Percentiles rank a stretch among this genome's conserved stretches.
Evolutionary conservation across 2,888 invertebrate species (phyloP).

Genomic region (Chymomyza procnemis): DNA sequence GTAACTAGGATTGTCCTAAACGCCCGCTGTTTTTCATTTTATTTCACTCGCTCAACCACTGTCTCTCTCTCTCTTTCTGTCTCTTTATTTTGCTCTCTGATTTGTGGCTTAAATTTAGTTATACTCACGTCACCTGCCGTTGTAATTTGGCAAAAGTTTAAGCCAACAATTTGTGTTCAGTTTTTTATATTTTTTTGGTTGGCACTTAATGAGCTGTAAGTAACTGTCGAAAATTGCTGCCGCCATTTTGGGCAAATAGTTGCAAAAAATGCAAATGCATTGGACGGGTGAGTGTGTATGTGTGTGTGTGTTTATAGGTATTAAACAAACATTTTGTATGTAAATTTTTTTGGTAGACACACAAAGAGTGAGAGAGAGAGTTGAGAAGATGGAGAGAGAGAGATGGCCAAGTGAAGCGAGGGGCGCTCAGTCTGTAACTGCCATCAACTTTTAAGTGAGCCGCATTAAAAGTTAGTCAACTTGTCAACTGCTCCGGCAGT

Average conservation of each 20-base stretch:
- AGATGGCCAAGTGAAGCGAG: background rate
- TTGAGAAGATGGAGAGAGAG: background rate
- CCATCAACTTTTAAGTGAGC: slow-evolving; percentile 58
- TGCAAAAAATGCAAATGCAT: slow-evolving; percentile 7
- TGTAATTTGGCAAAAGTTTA: background rate
- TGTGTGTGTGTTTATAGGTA: background rate
- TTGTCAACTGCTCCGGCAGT: slow-evolving; percentile 50
- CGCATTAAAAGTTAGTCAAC: slow-evolving; percentile 66
- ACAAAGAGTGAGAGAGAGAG: slow-evolving; percentile 15
- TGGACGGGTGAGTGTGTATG: background rate
- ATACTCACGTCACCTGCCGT: background rate
- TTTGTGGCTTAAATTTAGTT: background rate
- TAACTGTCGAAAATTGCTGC: slow-evolving; percentile 20
- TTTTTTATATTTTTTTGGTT: slow-evolving; percentile 1
- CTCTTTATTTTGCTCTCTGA: background rate
- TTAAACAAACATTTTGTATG: slow-evolving; percentile 30
- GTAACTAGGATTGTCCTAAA: background rate
- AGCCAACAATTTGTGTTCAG: slow-evolving; percentile 6
- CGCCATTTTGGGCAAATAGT: slow-evolving; percentile 13
- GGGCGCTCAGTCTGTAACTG: slow-evolving; percentile 29
- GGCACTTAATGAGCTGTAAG: slow-evolving; percentile 28
- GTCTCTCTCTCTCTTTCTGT: background rate
- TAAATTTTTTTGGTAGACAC: slow-evolving; percentile 29
- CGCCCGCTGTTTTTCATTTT: background rate
- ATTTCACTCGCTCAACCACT: too few relatives aligned